A percentile compares a stretch with the other conserved stretches of the same genome.
These are phyloP conservation scores for Anthophora plumipes DNA, from an alignment of 2,888 invertebrate species.

Conservation along the genomic window DNA sequence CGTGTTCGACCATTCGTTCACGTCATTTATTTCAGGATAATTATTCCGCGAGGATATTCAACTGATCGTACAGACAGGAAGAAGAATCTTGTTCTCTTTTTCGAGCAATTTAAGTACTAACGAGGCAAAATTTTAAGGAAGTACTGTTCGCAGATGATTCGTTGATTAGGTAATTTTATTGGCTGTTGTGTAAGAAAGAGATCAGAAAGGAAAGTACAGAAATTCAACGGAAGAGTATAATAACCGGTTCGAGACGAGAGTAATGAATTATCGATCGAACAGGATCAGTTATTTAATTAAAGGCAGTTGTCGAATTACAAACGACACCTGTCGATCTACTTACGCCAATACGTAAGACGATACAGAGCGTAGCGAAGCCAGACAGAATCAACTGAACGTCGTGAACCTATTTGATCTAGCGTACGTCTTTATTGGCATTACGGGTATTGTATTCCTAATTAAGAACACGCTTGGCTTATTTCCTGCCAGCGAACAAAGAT, in stretches of 20 bases:
- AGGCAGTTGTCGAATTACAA: background rate
- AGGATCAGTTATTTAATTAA: too few species aligned
- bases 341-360: background rate
- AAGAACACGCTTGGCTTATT: constrained; percentile 21
- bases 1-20: background rate
- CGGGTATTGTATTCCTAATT: constrained; percentile 28
- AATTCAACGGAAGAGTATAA: too few species aligned
- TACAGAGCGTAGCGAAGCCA: background rate
- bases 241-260: too few species aligned
- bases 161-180: too few species aligned
- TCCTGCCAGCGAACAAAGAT: constrained; percentile 16
- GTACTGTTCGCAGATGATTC: too few species aligned
- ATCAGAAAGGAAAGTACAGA: too few species aligned
- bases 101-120: too few species aligned
- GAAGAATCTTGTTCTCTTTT: background rate
- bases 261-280: background rate
- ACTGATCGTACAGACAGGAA: too few species aligned
- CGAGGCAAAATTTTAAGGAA: too few species aligned
- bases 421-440: constrained; percentile 15
- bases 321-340: background rate
- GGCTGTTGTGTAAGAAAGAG: too few species aligned
- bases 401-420: background rate
- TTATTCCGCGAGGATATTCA: too few species aligned
- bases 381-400: background rate
- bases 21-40: background rate